Evolutionary conservation across 2,797 vertebrate genomes (phyloP).

Genomic region (Brotula barbata): DNA sequence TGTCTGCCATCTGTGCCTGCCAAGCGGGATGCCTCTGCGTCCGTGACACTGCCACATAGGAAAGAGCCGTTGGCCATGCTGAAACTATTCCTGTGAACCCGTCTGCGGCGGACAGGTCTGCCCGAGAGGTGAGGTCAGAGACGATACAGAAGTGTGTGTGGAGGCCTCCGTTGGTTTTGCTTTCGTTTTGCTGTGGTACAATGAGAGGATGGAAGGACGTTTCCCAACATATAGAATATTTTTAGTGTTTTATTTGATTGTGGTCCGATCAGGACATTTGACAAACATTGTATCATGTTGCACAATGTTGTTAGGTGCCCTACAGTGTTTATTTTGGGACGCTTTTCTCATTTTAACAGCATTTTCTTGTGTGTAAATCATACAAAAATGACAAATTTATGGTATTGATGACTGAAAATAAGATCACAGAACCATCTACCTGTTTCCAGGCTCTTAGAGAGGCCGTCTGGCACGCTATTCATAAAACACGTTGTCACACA

Average conservation of each 20-base stretch:
- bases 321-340: too few relatives aligned
- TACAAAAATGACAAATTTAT: too few relatives aligned
- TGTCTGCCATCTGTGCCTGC: conserved; percentile 32
- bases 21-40: conserved; percentile 31
- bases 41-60: conserved; percentile 16
- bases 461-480: too few relatives aligned
- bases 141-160: conserved; percentile 1
- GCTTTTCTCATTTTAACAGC: too few relatives aligned
- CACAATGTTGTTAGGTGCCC: not conserved
- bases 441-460: too few relatives aligned
- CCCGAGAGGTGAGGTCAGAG: not conserved
- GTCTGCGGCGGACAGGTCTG: not conserved
- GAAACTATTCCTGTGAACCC: not conserved
- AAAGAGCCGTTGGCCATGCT: conserved; percentile 20
- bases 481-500: too few relatives aligned
- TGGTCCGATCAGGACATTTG: conserved; percentile 1
- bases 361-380: too few relatives aligned
- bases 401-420: too few relatives aligned
- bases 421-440: too few relatives aligned
- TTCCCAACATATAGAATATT: not conserved
- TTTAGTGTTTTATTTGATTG: conserved; percentile 9
- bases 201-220: not conserved
- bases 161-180: not conserved
- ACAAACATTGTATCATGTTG: conserved; percentile 5
- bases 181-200: not conserved